Evolutionary conservation across 2,888 invertebrate genomes (phyloP).

Genomic region (Selenia dentaria): DNA sequence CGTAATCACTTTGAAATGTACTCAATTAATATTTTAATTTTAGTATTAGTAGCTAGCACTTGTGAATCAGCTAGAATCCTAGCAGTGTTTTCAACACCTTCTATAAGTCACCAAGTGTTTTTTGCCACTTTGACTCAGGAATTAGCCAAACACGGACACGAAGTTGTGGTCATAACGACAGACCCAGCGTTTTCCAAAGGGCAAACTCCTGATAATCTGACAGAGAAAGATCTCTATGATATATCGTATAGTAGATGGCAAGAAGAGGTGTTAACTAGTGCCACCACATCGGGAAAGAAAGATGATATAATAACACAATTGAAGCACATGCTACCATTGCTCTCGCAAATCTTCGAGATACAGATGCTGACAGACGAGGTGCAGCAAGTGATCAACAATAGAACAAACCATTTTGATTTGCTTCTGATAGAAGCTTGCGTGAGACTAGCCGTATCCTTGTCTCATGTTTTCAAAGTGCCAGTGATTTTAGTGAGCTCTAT

Average conservation of each 20-base stretch:
- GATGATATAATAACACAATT: slow-evolving; percentile 13
- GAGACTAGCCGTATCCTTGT: slow-evolving; percentile 26
- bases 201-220: slow-evolving; percentile 41
- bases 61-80: slow-evolving; percentile 38
- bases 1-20: no score
- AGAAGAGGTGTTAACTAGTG: slow-evolving; percentile 8
- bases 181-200: slow-evolving; percentile 39
- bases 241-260: slow-evolving; percentile 26
- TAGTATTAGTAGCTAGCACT: slow-evolving; percentile 1
- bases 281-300: slow-evolving; percentile 7
- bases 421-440: slow-evolving; percentile 34
- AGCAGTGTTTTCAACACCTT: slow-evolving; percentile 43
- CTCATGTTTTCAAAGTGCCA: slow-evolving; percentile 34
- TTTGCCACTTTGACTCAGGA: slow-evolving; percentile 46
- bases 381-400: slow-evolving; percentile 16
- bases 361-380: slow-evolving; percentile 24
- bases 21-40: no score
- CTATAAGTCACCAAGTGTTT: slow-evolving; percentile 57
- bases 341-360: slow-evolving; percentile 16
- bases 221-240: slow-evolving; percentile 47
- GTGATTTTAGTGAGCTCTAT: slow-evolving; percentile 34
- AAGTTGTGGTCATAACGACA: slow-evolving; percentile 52
- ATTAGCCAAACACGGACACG: slow-evolving; percentile 55
- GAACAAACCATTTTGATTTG: slow-evolving; percentile 29
- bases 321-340: slow-evolving; percentile 6